Conservation (phyloP, 2,797 vertebrate genomes). For the Pogoniulus pusillus region DNA sequence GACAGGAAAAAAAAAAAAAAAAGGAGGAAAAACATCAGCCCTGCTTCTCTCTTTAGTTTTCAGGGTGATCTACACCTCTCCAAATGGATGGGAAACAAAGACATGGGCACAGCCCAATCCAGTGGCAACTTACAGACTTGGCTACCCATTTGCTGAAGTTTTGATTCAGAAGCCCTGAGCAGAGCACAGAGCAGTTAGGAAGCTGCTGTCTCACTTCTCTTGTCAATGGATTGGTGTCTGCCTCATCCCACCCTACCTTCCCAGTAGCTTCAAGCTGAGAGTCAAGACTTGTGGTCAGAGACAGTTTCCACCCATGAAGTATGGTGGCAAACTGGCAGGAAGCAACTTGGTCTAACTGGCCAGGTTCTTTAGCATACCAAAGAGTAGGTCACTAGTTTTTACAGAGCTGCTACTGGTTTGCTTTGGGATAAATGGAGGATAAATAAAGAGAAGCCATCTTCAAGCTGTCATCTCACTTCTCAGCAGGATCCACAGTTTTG, state of each 20-base stretch:
- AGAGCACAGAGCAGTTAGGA: not conserved
- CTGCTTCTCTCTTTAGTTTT: not conserved
- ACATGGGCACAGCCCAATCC: not conserved
- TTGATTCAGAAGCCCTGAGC: not conserved
- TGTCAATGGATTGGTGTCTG: not conserved
- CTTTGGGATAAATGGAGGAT: not conserved
- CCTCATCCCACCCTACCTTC: not conserved
- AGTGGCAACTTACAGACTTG: not conserved
- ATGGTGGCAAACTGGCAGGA: not conserved
- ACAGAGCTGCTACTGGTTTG: not conserved
- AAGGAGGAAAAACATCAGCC: not conserved
- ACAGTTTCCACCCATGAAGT: not conserved
- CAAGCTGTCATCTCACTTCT: not conserved
- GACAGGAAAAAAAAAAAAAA: not conserved
- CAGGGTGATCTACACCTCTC: not conserved
- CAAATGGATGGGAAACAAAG: not conserved
- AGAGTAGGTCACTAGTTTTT: not conserved
- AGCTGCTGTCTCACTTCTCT: not conserved
- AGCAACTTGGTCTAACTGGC: not conserved
- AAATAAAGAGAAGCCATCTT: not conserved
- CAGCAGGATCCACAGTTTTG: not conserved
- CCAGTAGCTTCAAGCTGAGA: not conserved
- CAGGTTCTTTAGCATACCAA: not conserved
- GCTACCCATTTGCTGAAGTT: not conserved
- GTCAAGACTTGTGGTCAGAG: not conserved